phyloP scores from a whole-genome alignment of 2,797 vertebrate species.

The Hydrocynus forskahlii region DNA sequence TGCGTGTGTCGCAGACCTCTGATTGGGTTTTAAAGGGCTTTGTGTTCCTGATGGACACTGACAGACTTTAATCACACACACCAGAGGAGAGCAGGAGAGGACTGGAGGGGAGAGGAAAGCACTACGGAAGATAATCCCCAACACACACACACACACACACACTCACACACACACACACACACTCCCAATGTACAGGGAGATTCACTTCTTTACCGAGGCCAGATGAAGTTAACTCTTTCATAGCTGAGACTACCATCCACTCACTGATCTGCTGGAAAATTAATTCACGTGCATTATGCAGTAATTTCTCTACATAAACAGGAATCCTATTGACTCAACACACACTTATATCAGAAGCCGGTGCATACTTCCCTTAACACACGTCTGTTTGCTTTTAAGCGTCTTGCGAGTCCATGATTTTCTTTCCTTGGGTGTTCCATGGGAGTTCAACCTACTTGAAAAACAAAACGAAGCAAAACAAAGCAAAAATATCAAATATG shows the following conservation, averaged over 20 bases:
- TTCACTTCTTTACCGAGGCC: slow-evolving; percentile 6
- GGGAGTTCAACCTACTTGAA: no score
- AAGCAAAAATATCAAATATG: no score
- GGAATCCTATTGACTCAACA: no score
- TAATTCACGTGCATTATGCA: neutral
- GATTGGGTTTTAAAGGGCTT: slow-evolving; percentile 49
- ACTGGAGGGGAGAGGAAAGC: neutral
- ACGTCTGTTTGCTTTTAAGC: no score
- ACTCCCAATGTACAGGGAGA: neutral
- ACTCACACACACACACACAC: slow-evolving; percentile 9
- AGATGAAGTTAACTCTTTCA: slow-evolving; percentile 3
- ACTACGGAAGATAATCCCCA: slow-evolving; percentile 39
- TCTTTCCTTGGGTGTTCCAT: no score
- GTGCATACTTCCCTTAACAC: no score
- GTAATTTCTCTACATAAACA: no score
- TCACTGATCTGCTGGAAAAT: neutral
- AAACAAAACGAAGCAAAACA: no score
- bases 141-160: slow-evolving; percentile 20
- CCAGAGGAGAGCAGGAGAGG: slow-evolving; percentile 16
- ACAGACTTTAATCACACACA: slow-evolving; percentile 46
- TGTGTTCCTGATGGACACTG: slow-evolving; percentile 38
- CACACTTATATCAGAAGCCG: no score
- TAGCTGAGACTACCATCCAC: neutral
- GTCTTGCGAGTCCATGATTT: no score
- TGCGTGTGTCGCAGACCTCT: neutral